These are phyloP conservation scores for Hydra vulgaris DNA, from an alignment of 30 jellyfish, hydroid and myxozoan genomes.

Conservation along the genomic window DNA sequence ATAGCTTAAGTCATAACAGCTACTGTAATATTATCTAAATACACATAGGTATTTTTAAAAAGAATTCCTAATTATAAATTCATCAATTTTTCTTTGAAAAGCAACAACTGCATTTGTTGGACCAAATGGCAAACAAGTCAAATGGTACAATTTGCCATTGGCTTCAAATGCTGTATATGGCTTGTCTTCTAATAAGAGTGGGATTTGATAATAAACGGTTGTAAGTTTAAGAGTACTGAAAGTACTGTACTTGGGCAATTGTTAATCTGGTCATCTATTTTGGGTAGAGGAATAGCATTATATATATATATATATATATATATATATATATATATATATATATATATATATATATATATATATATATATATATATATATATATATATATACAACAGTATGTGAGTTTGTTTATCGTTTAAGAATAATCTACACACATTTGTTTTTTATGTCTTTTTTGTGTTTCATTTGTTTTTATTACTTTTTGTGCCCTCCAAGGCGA, in stretches of 20 bases:
- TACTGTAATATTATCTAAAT: not conserved
- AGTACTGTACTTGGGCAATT: not conserved
- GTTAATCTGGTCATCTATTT: not conserved
- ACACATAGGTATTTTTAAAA: not conserved
- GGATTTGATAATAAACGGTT: not conserved
- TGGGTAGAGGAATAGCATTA: too few species aligned
- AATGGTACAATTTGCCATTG: not conserved
- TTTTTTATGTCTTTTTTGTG: not conserved
- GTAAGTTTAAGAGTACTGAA: not conserved
- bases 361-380: too few species aligned
- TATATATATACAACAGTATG: not conserved
- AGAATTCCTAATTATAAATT: not conserved
- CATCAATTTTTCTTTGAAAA: not conserved
- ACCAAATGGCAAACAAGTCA: not conserved
- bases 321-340: too few species aligned
- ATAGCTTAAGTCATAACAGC: not conserved
- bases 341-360: too few species aligned
- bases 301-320: too few species aligned
- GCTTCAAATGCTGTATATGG: not conserved
- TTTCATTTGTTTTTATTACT: not conserved
- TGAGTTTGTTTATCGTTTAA: not conserved
- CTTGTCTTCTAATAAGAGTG: not conserved
- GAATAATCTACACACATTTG: not conserved
- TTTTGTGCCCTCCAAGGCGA: not conserved
- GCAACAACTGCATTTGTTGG: not conserved